These are phyloP conservation scores for Sarcophaga rosellei DNA, from an alignment of 2,888 invertebrate genomes.

Conservation along the genomic window DNA sequence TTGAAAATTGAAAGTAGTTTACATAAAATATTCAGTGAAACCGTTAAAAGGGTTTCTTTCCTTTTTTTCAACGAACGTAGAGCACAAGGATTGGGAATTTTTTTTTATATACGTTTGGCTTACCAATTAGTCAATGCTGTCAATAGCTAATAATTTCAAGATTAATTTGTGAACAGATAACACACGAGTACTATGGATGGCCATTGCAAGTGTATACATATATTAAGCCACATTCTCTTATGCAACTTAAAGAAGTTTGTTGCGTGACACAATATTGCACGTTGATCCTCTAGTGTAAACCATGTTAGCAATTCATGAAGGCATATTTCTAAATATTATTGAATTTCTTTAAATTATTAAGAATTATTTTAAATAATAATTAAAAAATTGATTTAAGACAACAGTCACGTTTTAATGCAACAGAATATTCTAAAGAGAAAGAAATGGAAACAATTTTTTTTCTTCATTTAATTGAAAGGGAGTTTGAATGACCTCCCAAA, in stretches of 20 bases:
- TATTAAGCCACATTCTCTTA: too few species aligned
- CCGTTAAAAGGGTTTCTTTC: too few species aligned
- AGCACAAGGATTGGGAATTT: too few species aligned
- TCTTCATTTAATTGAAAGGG: constrained; percentile 31
- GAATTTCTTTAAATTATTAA: constrained; percentile 44
- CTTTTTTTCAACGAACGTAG: too few species aligned
- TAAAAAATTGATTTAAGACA: constrained; percentile 12
- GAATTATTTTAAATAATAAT: constrained; percentile 41
- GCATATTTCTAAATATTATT: constrained; percentile 15
- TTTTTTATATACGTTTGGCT: background rate
- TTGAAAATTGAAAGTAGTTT: too few species aligned
- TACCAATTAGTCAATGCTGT: background rate
- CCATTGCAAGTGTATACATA: too few species aligned
- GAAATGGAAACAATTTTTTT: constrained; percentile 4
- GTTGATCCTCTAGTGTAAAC: too few species aligned
- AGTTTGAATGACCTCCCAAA: constrained; percentile 48
- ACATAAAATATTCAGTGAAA: too few species aligned
- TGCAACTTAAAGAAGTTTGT: too few species aligned
- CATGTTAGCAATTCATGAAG: background rate
- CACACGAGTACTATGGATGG: background rate
- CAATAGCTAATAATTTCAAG: background rate
- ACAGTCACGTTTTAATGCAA: constrained; percentile 57
- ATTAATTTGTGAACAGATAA: background rate
- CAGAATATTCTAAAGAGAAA: background rate
- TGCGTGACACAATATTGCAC: too few species aligned